Base-by-base conservation (phyloP, 1,140 invertebrate species). In the Calephelis virginiensis region DNA sequence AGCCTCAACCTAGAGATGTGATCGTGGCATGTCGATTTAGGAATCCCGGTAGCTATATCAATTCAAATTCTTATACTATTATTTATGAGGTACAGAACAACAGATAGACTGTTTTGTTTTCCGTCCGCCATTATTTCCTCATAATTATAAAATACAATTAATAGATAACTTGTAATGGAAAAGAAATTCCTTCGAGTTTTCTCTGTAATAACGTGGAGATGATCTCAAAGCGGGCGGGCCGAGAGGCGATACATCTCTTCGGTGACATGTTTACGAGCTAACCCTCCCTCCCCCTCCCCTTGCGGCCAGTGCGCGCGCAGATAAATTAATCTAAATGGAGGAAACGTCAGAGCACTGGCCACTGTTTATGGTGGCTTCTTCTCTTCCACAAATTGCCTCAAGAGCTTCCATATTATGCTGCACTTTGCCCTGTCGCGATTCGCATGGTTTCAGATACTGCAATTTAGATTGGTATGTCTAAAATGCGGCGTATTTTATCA, bases 311-410 rank as follows among this genome's bases (percentile, higher is more conserved):
- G 48, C 62, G 59, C 66, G 60, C 74, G 66, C 77, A 78, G 77
- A 83, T 82, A 82, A 84, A 81, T 81, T 76, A 81, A 79, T 75
- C 73, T 75, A 78, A 82, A 80, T 77, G 72, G 72, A 81, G 78
- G 77, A 77, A 77, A 76, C 71, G 77, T 79, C 74, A 66, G 17
- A n/a, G 53, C 53, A 10, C 13, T 28, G 28, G 12, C 3, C 12
- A 6, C 14, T 17, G 14, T 40, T 40, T 40, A 40, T 40, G 5
- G 1, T 40, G 40, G 40, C 40, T 5, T 8, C 6, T 40, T 40
- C 40, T 40, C 5, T 17, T 17, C 50, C 9, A 14, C 5, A 28
- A 37, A 59, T n/a, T 11, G 1, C 6, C 9, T 59, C 8, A n/a
- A 8, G 12, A 38, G 53, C 11, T 59, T 59, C 53, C 37, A 38